Base-by-base conservation (phyloP, 2,888 invertebrate species). In the Eilema caniola region DNA sequence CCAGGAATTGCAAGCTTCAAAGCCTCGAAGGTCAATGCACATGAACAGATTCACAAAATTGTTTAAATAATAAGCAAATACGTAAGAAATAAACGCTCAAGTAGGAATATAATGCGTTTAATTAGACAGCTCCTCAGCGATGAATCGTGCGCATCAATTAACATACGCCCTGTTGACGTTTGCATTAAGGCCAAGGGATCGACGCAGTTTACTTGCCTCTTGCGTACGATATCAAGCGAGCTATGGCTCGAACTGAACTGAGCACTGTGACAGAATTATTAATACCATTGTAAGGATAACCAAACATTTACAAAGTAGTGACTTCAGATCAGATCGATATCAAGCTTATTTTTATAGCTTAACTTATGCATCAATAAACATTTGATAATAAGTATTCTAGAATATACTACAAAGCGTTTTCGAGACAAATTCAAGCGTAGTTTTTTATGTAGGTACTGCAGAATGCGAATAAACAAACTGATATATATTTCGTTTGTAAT, bases 131-230 rank as follows among this genome's bases (percentile, higher is more conserved):
- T 66, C 74, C 70, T 70, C 74, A 67, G 67, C 69, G 28, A 57
- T 71, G 77, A 76, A 78, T 82, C 84, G 79, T 78, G 77, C 69
- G 76, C 80, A 82, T 81, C 78, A 79, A 78, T 83, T 86, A 83
- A 78, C 78, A 74, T 77, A 74, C 69, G 79, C 80, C 70, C 77
- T 83, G 83, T 87, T 87, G 86, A 87, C 85, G 82, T 70, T 81
- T 78, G 74, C 81, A 91, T 89, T 89, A 89, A 85, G 91, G 89
- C 88, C 90, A 91, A 90, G 90, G 89, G 85, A 80, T 69, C 62
- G 66, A 65, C 66, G 70, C 76, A 67, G 81, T 80, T 71, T 67
- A 69, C 75, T 78, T 59, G 20, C 74, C 72, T 73, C 41, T 62
- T 28, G 28, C 28, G 23, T 53, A 31, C 16, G 24, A n/a, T 68